phyloP scores from a whole-genome alignment of 2,797 vertebrate species.

The Falco cherrug region DNA sequence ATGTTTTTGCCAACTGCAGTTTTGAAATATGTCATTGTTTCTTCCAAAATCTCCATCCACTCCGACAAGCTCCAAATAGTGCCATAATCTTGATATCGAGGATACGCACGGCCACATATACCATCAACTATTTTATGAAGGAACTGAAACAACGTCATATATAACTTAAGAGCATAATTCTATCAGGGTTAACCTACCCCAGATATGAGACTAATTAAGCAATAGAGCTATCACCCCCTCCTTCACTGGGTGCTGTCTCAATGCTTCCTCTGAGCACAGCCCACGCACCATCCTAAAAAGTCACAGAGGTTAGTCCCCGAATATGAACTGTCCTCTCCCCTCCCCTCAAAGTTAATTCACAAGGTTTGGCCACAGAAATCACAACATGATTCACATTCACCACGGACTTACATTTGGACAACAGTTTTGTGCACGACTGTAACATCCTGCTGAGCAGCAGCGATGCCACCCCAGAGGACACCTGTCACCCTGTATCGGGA shows the following conservation, averaged over 20 bases:
- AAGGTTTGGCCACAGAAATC: neutral
- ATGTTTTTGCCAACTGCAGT: slow-evolving; percentile 78
- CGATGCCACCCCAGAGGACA: too few species aligned
- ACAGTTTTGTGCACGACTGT: accelerated
- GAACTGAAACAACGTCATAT: slow-evolving; percentile 72
- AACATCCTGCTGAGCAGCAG: accelerated
- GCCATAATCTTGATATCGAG: slow-evolving; percentile 81
- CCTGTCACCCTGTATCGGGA: accelerated
- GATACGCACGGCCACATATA: slow-evolving; percentile 86
- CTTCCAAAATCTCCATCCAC: slow-evolving; percentile 83
- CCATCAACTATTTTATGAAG: slow-evolving; percentile 89
- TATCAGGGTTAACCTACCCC: neutral
- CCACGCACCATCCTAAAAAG: accelerated
- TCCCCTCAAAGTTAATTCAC: neutral
- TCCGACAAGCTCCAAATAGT: slow-evolving; percentile 83
- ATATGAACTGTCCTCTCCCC: accelerated
- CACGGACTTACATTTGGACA: accelerated
- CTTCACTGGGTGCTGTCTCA: neutral
- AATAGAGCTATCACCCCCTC: neutral
- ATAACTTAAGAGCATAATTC: neutral
- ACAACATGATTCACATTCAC: accelerated
- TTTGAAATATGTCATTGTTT: slow-evolving; percentile 76
- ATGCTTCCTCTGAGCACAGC: accelerated
- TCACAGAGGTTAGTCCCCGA: accelerated
- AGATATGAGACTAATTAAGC: accelerated